phyloP scores from a whole-genome alignment of 2,888 invertebrate genomes.

The Norana najaformis region DNA sequence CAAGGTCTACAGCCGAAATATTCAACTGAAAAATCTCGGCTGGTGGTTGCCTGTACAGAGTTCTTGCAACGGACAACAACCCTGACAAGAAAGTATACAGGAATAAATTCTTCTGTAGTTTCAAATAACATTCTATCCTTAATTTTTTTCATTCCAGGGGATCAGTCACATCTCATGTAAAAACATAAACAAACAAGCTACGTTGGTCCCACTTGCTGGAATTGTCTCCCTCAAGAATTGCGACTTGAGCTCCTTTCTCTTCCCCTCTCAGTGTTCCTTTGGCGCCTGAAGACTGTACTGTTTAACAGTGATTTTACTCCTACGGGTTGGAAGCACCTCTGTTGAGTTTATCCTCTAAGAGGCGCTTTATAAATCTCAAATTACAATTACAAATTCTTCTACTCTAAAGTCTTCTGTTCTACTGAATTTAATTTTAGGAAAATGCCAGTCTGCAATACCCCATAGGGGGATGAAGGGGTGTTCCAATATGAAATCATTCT shows the following conservation, averaged over 20 bases:
- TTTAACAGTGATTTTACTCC: too few relatives aligned
- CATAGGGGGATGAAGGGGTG: background rate
- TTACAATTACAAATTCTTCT: too few relatives aligned
- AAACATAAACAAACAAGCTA: too few relatives aligned
- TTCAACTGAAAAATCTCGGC: slow-evolving; percentile 35
- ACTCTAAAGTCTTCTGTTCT: background rate
- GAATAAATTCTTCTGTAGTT: background rate
- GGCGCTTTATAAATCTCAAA: too few relatives aligned
- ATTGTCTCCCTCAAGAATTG: too few relatives aligned
- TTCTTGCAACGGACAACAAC: slow-evolving; percentile 37
- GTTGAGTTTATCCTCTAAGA: too few relatives aligned
- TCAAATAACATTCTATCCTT: background rate
- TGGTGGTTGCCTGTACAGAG: slow-evolving; percentile 36
- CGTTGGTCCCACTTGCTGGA: too few relatives aligned
- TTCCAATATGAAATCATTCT: background rate
- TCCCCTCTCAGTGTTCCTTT: too few relatives aligned
- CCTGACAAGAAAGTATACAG: slow-evolving; percentile 40
- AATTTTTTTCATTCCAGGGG: background rate
- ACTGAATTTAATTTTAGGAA: background rate
- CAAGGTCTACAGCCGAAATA: slow-evolving; percentile 39
- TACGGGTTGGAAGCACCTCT: too few relatives aligned
- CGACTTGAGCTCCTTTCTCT: too few relatives aligned
- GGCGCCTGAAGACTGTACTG: too few relatives aligned
- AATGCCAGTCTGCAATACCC: background rate
- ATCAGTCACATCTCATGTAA: background rate